Evolutionary conservation across 2,113 vertebrate genomes (phyloP), one percentile per base, ranked within the genome.

Genomic region (Centropus unirufus): DNA sequence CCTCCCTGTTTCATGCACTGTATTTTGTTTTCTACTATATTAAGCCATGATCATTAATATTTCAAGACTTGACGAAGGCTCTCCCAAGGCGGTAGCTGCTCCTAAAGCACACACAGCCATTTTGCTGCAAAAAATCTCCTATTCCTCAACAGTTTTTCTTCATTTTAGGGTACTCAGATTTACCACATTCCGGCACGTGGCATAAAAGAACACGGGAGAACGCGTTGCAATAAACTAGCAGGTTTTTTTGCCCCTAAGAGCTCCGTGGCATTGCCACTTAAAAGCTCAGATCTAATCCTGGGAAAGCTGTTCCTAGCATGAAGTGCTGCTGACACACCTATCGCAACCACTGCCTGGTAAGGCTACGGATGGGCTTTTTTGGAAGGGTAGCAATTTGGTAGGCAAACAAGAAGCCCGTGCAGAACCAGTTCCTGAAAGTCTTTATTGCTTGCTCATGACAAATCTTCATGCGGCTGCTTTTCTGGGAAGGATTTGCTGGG

Each of bases 21-120:
- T 81, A 80, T 90, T 97, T 97, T 97, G 63, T 96, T 97, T 97
- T 97, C 92, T 68, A 80, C 95, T 96, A 81, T 89, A 96, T 97
- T 95, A 97, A 98, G 92, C 68, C 75, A 91, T 90, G 91, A 77
- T 96, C 96, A 97, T 98, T 97, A 98, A 97, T 98, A 97, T 98
- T 98, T 97, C 96, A 97, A 91, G 87, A 95, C 83, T 93, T 92
- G 94, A 97, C 90, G 78, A 89, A 97, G 96, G 87, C 87, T 79
- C 83, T 97, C 89, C 96, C 86, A 97, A 93, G 12, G 64, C n/a
- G 70, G 87, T 6, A 54, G 72, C 58, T 89, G 92, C 77, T 96
- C 94, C 87, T 85, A 55, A 93, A 91, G 93, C 76, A 49, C 83
- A 92, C 75, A 87, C 27, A 87, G 93, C 76, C 94, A 87, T 97